These are phyloP conservation scores for Acronicta psi DNA, from an alignment of 2,888 invertebrate species.

Conservation along the genomic window DNA sequence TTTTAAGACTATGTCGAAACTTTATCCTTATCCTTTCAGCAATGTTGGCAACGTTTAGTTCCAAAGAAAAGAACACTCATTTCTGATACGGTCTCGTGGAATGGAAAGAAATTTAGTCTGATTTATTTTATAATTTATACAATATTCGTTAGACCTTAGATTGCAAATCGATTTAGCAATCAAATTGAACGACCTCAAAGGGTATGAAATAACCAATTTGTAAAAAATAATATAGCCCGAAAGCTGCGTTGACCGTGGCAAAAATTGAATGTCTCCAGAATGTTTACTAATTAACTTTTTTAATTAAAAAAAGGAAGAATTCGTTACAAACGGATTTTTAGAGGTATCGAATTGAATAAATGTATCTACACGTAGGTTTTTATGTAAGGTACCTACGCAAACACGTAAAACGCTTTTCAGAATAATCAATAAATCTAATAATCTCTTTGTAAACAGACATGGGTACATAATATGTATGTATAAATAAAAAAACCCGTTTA, in stretches of 20 bases:
- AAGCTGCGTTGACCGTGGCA: conserved; percentile 2
- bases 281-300: conserved; percentile 39
- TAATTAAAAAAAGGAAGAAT: conserved; percentile 24
- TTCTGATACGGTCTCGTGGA: no score
- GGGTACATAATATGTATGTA: no score
- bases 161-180: conserved; percentile 5
- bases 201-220: conserved; percentile 16
- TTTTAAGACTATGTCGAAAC: no score
- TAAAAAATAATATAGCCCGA: conserved; percentile 1
- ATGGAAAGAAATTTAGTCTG: neutral
- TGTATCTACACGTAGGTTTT: neutral
- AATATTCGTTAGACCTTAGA: conserved; percentile 5
- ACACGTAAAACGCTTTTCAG: no score
- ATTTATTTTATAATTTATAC: conserved; percentile 4
- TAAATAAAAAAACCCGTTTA: no score
- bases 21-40: no score
- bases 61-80: no score
- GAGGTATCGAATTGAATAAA: conserved; percentile 8
- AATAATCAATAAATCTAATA: no score
- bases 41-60: no score
- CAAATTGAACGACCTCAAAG: conserved; percentile 27
- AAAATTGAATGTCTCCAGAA: conserved; percentile 35
- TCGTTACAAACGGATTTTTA: conserved; percentile 20
- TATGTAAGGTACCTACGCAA: neutral
- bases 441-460: no score